Evolutionary conservation across 1,140 invertebrate species (phyloP).

Genomic region (Apis laboriosa): DNA sequence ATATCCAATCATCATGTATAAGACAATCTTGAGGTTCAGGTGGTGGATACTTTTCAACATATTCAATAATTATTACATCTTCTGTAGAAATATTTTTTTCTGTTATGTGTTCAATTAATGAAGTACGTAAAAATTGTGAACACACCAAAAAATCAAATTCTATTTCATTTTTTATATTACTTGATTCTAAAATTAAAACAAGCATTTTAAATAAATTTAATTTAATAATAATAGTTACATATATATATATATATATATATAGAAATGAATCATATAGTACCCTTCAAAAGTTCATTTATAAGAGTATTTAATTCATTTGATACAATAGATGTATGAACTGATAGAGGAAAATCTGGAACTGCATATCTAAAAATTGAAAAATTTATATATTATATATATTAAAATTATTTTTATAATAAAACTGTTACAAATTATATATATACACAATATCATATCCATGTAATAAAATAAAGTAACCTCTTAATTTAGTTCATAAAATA

Average conservation of each 20-base stretch:
- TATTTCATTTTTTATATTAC: constrained; percentile 80
- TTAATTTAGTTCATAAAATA: background rate
- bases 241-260: background rate
- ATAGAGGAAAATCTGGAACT: constrained; percentile 91
- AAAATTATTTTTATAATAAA: background rate
- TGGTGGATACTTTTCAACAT: constrained; percentile 92
- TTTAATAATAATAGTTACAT: no score
- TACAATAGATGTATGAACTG: constrained; percentile 87
- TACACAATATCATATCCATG: background rate
- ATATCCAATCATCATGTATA: constrained; percentile 98
- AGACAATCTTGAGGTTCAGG: constrained; percentile 95
- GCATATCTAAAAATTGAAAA: constrained; percentile 87
- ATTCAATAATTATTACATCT: constrained; percentile 92
- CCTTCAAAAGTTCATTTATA: constrained; percentile 90
- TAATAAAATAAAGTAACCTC: background rate
- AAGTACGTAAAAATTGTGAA: constrained; percentile 88
- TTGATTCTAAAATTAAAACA: constrained; percentile 65
- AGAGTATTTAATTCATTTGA: constrained; percentile 88
- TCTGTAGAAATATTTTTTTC: constrained; percentile 87
- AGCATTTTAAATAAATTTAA: background rate
- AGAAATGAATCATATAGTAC: constrained; percentile 72
- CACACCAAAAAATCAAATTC: constrained; percentile 95
- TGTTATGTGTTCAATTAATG: constrained; percentile 86
- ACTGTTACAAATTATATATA: background rate
- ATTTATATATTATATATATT: background rate